Evolutionary conservation across 2,888 invertebrate genomes (phyloP).

Genomic region (Tenthredo mesomela): DNA sequence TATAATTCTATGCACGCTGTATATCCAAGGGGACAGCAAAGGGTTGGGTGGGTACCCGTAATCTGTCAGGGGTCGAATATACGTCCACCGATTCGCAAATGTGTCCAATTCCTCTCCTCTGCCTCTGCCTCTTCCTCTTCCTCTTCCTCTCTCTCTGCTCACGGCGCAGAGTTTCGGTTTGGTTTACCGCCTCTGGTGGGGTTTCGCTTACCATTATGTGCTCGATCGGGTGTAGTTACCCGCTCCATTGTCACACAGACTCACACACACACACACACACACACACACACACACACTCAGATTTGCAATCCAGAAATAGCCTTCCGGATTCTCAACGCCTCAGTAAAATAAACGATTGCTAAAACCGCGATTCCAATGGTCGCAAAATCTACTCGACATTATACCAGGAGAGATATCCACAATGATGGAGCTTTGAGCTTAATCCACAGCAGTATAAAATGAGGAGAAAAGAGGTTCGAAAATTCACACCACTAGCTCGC

Average conservation of each 20-base stretch:
- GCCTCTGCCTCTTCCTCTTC: conserved; percentile 56
- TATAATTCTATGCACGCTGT: conserved; percentile 37
- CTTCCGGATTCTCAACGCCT: background rate
- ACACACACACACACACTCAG: background rate
- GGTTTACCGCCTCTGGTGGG: conserved; percentile 64
- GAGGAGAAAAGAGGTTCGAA: no score
- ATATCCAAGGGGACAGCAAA: conserved; percentile 11
- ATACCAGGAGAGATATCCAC: background rate
- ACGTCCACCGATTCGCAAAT: conserved; percentile 59
- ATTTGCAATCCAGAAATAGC: background rate
- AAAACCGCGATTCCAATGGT: background rate
- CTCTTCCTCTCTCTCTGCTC: background rate
- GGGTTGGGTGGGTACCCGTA: conserved; percentile 53
- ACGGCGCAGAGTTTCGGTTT: conserved; percentile 56
- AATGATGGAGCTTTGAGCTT: background rate
- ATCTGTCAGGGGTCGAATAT: conserved; percentile 64
- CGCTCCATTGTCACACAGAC: conserved; percentile 9
- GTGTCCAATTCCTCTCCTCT: conserved; percentile 60
- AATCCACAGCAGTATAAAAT: background rate
- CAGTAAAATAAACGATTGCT: background rate
- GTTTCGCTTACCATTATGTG: conserved; percentile 62
- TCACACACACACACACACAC: background rate
- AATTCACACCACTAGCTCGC: no score
- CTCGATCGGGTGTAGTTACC: conserved; percentile 59
- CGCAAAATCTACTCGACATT: background rate